Base-by-base conservation (phyloP, 2,888 invertebrate genomes). In the Cremastobaeus sp. region DNA sequence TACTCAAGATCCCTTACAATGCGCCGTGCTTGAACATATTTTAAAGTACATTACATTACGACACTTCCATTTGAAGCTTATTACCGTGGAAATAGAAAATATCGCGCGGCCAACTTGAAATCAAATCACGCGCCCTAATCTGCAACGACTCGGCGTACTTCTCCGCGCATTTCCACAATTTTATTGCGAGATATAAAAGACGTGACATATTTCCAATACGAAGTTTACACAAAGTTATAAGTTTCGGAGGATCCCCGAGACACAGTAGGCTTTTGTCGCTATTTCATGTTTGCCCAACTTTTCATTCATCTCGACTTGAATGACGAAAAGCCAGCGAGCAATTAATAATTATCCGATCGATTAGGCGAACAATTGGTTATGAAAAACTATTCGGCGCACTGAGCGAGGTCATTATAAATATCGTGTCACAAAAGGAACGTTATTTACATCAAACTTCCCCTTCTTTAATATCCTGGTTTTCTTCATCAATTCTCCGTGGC, bases 181-280 rank as follows among this genome's bases (percentile, higher is more conserved):
- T 52, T 48, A 52, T 68, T 52, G 43, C 28, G 12, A 50, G 28
- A 50, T 37, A 59, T 52, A 59, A 68, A 45, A 35, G 50, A 68
- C 68, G 59, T 59, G 68, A 68, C 52, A 34, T 43, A 59, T 59
- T 68, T 59, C 50, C 57, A 50, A 68, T 68, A 59, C 68, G 50
- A 59, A 68, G 65, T 65, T 65, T 65, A 45, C 37, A 43, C 54
- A 28, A 43, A 64, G 54, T 64, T 48, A 41, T 41, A 64, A 43
- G n/a, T 41, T 32, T 32, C 41, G 30, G 20, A 25, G 50, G 45
- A 64, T 45, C 47, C 41, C 39, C 8, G 37, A 43, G 43, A 28
- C 14, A 62, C 39, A 18, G n/a, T 34, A 17, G 21, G 45, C 34
- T 65, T 54, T 54, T 45, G 30, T 17, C n/a, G 9, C 25, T 64